phyloP scores from a whole-genome alignment of 2,113 vertebrate species.

The Suncus etruscus region DNA sequence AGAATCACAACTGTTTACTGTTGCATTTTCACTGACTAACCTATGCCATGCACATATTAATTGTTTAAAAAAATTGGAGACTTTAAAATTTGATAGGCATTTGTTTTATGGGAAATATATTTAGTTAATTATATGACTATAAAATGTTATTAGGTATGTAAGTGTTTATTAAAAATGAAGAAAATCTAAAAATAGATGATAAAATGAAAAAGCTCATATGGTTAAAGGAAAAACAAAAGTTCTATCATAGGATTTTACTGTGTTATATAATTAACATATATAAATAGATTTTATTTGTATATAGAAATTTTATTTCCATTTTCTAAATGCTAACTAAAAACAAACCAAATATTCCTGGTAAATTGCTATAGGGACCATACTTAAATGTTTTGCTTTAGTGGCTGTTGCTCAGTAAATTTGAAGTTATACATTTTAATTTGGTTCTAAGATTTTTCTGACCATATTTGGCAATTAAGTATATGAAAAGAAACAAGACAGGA shows the following conservation, averaged over 20 bases:
- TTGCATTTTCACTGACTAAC: not conserved
- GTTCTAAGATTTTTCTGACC: slow-evolving; percentile 19
- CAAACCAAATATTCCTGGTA: slow-evolving; percentile 41
- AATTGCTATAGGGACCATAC: not conserved
- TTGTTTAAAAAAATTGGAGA: not conserved
- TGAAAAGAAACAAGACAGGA: not conserved
- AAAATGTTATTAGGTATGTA: not conserved
- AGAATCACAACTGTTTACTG: not conserved
- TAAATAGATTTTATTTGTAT: slow-evolving; percentile 46
- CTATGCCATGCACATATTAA: not conserved
- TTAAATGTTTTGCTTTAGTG: slow-evolving; percentile 42
- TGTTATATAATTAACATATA: slow-evolving; percentile 49
- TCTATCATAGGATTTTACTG: slow-evolving; percentile 10
- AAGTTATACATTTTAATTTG: slow-evolving; percentile 54
- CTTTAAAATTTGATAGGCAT: slow-evolving; percentile 29
- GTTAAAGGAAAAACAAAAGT: slow-evolving; percentile 17
- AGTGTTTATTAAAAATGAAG: slow-evolving; percentile 15
- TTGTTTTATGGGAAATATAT: slow-evolving; percentile 20
- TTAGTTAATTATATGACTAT: slow-evolving; percentile 11
- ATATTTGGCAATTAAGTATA: slow-evolving; percentile 30
- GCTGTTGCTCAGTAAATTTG: slow-evolving; percentile 14
- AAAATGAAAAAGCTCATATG: slow-evolving; percentile 11
- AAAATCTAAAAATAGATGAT: not conserved
- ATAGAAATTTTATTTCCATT: slow-evolving; percentile 34
- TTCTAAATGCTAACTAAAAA: slow-evolving; percentile 43